These are phyloP conservation scores for Eudasyphora cyanicolor DNA, from an alignment of 2,888 invertebrate genomes.

Conservation along the genomic window DNA sequence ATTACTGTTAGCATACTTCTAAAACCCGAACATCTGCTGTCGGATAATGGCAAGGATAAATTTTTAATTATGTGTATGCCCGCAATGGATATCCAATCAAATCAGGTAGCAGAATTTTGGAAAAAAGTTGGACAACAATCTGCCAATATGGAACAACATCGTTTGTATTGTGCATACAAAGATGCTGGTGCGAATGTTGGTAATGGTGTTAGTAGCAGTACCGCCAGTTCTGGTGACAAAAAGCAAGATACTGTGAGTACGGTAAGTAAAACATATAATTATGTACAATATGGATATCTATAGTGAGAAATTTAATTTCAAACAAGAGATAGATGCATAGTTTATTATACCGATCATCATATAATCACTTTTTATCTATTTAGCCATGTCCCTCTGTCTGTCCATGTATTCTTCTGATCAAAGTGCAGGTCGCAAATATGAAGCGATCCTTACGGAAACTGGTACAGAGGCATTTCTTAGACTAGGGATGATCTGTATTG, in stretches of 20 bases:
- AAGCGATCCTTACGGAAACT: no score
- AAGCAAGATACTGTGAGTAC: conserved; percentile 33
- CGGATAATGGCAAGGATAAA: conserved; percentile 88
- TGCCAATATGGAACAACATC: conserved; percentile 85
- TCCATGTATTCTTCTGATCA: no score
- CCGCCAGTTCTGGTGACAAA: conserved; percentile 66
- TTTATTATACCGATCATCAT: no score
- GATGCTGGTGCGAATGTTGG: conserved; percentile 39
- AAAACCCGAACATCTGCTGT: conserved; percentile 86
- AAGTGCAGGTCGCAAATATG: no score
- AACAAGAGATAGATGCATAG: no score
- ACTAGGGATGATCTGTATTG: no score
- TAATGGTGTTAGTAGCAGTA: conserved; percentile 75
- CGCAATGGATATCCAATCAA: conserved; percentile 80
- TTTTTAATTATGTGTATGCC: conserved; percentile 93
- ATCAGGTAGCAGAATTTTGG: conserved; percentile 88
- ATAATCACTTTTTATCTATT: no score
- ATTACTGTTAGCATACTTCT: conserved; percentile 87
- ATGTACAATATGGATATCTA: no score
- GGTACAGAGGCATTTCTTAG: no score
- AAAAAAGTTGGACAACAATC: conserved; percentile 79
- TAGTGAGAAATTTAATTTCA: no score
- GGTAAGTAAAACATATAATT: not conserved
- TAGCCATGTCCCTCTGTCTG: no score
- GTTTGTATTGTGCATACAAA: conserved; percentile 83